Conservation (phyloP, 2,113 vertebrate genomes). For the Nannospalax galili region DNA sequence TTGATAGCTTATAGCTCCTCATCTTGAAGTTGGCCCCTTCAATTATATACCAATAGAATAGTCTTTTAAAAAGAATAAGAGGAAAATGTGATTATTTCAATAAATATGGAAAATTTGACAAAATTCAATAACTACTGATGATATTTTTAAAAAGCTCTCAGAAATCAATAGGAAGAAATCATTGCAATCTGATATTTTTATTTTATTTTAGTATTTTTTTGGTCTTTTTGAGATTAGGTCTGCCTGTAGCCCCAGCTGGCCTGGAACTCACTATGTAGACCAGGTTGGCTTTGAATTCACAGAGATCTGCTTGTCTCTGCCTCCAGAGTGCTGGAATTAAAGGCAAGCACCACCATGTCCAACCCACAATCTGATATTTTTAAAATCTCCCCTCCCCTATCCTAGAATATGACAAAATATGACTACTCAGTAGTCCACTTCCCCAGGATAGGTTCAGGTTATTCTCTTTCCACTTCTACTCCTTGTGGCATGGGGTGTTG, state of each 20-base stretch:
- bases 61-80: not conserved
- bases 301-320: too few species aligned
- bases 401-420: not conserved
- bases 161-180: conserved; percentile 33
- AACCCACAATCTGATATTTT: too few species aligned
- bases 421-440: not conserved
- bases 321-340: too few species aligned
- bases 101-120: not conserved
- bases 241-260: too few species aligned
- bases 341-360: too few species aligned
- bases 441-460: not conserved
- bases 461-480: not conserved
- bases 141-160: not conserved
- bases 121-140: conserved; percentile 11
- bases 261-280: too few species aligned
- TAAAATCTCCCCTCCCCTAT: not conserved
- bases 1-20: too few species aligned
- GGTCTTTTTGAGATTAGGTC: too few species aligned
- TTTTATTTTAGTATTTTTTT: too few species aligned
- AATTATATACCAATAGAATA: too few species aligned
- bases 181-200: not conserved
- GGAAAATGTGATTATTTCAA: conserved; percentile 13
- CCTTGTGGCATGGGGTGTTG: not conserved
- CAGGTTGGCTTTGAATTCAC: too few species aligned
- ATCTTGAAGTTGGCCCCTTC: too few species aligned